Conservation (phyloP, 2,888 invertebrate genomes). For the Cremastinae sp. region DNA sequence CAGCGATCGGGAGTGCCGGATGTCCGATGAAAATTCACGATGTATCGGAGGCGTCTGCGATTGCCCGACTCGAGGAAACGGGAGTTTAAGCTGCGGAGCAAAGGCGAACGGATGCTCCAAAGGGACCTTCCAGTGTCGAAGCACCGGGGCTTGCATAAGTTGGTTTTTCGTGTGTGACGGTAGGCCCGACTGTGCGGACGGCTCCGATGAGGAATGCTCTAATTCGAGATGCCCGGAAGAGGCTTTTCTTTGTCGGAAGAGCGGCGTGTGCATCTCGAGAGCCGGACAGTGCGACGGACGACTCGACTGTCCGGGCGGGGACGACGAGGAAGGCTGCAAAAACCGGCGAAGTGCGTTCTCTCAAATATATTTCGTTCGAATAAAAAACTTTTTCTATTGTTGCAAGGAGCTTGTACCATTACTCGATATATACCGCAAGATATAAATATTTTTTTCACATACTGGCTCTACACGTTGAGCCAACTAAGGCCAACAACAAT, state of each 20-base stretch:
- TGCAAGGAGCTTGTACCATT: too few species aligned
- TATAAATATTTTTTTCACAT: too few species aligned
- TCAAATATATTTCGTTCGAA: neutral
- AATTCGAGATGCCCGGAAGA: slow-evolving; percentile 85
- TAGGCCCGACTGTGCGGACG: slow-evolving; percentile 91
- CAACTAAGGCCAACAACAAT: too few species aligned
- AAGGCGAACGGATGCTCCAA: slow-evolving; percentile 89
- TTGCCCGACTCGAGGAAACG: slow-evolving; percentile 84
- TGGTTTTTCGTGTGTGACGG: slow-evolving; percentile 97
- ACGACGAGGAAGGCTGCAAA: slow-evolving; percentile 87
- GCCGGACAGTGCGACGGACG: slow-evolving; percentile 91
- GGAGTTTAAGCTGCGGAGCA: slow-evolving; percentile 84
- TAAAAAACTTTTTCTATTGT: neutral
- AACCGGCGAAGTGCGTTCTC: slow-evolving; percentile 82
- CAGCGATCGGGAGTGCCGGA: slow-evolving; percentile 89
- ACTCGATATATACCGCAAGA: too few species aligned
- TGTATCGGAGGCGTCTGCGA: slow-evolving; percentile 90
- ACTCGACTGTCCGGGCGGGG: slow-evolving; percentile 88
- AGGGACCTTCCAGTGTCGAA: slow-evolving; percentile 94
- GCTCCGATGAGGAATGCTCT: slow-evolving; percentile 92
- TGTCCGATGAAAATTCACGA: slow-evolving; percentile 89
- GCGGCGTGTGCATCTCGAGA: slow-evolving; percentile 88
- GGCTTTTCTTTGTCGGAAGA: slow-evolving; percentile 87
- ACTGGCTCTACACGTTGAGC: too few species aligned
- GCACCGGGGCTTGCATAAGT: slow-evolving; percentile 92